Conservation (phyloP, 2,113 vertebrate species). For the Ochotona princeps region DNA sequence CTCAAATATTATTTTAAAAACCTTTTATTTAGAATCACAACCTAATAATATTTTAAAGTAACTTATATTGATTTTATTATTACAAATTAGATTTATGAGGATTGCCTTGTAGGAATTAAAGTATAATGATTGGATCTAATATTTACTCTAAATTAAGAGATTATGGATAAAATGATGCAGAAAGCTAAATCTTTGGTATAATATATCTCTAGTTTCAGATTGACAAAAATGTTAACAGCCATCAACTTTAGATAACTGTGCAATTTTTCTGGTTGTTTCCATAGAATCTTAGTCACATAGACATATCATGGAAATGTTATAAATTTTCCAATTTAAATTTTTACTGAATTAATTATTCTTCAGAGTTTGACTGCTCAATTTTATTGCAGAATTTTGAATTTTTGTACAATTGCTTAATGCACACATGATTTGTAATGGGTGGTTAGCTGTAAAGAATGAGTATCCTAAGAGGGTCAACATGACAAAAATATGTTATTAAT, state of each 20-base stretch:
- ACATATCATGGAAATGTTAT: not conserved
- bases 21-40: not conserved
- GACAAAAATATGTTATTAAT: not conserved
- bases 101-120: not conserved
- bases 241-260: not conserved
- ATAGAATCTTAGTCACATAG: not conserved
- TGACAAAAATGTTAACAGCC: not conserved
- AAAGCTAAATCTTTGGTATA: not conserved
- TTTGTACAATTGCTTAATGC: not conserved
- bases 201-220: slow-evolving; percentile 21
- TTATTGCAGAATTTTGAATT: not conserved
- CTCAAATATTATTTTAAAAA: not conserved
- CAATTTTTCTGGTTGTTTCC: not conserved
- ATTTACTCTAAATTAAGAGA: not conserved
- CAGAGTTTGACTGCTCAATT: too few relatives aligned
- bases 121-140: not conserved
- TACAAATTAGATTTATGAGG: not conserved
- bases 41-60: not conserved
- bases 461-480: not conserved
- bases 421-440: not conserved
- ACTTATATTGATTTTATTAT: not conserved
- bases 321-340: not conserved
- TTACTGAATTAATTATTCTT: too few relatives aligned
- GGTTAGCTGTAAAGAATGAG: not conserved
- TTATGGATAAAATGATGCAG: not conserved